Evolutionary conservation across 2,888 invertebrate genomes (phyloP), one percentile per base, ranked within the genome.

Genomic region (Cecidostiba fungosa): DNA sequence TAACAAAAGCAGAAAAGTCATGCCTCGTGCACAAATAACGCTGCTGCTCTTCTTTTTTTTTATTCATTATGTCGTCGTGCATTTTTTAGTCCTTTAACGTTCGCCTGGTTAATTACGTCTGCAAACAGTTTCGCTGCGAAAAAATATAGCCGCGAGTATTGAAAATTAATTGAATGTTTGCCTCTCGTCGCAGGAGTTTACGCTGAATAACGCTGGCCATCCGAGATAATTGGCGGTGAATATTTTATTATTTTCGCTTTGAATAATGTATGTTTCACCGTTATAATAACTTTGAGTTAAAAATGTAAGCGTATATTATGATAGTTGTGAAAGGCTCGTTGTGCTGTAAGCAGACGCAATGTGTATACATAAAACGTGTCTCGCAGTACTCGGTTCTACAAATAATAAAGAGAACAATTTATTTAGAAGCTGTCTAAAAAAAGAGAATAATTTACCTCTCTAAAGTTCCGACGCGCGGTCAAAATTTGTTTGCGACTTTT

Each of bases 1-100:
- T n/a, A 79, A 79, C 50, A 70, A 79, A 79, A 50, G 70, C 50
- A 32, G 50, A 78, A 36, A 43, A 79, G 50, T 50, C 70, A 50
- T 70, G 79, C 32, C 36, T 50, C n/a, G 16, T 50, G 50, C 70
- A 23, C 70, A 54, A 14, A 50, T 12, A 39, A 14, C 66, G n/a
- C n/a, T 59, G 16, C 23, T 47, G 36, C n/a, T 19, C n/a, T 66
- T 54, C n/a, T 54, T 54, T 54, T n/a, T 54, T 39, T 0, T 36
- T 36, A 36, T 72, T 72, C n/a, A 70, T 70, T 29, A 14, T 29
- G 32, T 29, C 32, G 14, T 47, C 47, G 29, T 1, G 5, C n/a
- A n/a, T n/a, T 78, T 69, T 69, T 78, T 26, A 3, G 14, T 12
- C 19, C 43, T 3, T 29, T 12, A 8, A 8, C 54, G n/a, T 77